Conservation (phyloP, 2,888 invertebrate genomes). For the Patella caerulea region DNA sequence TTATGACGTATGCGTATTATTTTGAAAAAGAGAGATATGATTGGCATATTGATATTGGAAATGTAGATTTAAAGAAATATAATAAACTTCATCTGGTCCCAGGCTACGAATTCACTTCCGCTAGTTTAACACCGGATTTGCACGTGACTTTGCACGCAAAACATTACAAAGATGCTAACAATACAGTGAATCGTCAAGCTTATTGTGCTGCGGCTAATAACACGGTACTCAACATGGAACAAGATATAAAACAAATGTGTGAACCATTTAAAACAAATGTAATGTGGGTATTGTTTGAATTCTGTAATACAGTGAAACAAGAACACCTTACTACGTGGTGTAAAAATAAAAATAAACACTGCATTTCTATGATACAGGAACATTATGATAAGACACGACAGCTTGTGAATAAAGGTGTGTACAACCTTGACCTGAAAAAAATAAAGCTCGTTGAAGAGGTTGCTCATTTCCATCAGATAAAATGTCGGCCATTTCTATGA, state of each 20-base stretch:
- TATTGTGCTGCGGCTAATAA: not conserved
- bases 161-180: not conserved
- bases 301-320: not conserved
- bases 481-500: too few species aligned
- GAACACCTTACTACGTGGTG: not conserved
- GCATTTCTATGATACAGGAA: not conserved
- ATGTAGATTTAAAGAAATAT: not conserved
- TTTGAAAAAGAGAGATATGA: slow-evolving; percentile 6
- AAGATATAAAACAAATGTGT: not conserved
- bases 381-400: not conserved
- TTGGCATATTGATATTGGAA: slow-evolving; percentile 3
- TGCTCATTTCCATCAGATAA: not conserved
- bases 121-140: slow-evolving; percentile 1
- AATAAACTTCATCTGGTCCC: not conserved
- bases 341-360: not conserved
- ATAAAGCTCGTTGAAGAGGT: not conserved
- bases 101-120: not conserved
- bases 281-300: slow-evolving; percentile 1
- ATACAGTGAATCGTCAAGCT: not conserved
- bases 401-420: not conserved
- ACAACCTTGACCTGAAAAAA: not conserved
- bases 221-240: not conserved
- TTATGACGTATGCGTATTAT: slow-evolving; percentile 9
- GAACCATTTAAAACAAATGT: not conserved
- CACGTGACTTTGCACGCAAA: not conserved